These are phyloP conservation scores for Leptobrachium ailaonicum DNA, from an alignment of 2,113 vertebrate species.

Conservation along the genomic window DNA sequence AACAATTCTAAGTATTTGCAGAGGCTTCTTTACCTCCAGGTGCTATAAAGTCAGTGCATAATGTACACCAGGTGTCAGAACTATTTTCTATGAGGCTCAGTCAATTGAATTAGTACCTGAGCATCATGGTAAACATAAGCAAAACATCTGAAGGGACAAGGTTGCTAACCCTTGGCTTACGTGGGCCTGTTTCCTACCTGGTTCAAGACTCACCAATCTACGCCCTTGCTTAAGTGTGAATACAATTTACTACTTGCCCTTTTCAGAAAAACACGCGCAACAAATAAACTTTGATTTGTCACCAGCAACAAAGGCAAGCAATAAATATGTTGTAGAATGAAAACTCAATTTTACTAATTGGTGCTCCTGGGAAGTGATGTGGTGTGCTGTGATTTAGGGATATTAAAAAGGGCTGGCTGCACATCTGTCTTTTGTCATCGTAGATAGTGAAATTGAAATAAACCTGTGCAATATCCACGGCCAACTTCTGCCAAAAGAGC, in stretches of 20 bases:
- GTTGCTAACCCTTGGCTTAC: no score
- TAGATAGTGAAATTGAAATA: neutral
- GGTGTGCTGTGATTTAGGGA: neutral
- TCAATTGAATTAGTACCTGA: no score
- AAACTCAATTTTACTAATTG: neutral
- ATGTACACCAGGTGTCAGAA: no score
- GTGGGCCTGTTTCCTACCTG: no score
- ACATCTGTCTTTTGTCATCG: neutral
- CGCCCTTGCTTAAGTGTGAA: neutral
- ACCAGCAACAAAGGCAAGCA: neutral
- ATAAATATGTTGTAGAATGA: neutral
- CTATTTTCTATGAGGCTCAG: no score
- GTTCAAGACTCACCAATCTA: no score
- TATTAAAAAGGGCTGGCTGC: neutral
- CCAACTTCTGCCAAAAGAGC: neutral
- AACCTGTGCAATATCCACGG: neutral
- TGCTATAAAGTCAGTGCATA: no score
- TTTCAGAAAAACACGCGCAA: neutral
- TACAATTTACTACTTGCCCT: neutral
- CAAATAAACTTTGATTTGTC: neutral
- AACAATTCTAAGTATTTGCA: no score
- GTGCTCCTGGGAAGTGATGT: neutral
- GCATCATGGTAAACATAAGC: no score
- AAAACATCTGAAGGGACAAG: no score
- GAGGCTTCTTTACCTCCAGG: no score